Evolutionary conservation across 2,888 invertebrate genomes (phyloP).

Genomic region (Andrena haemorrhoa): DNA sequence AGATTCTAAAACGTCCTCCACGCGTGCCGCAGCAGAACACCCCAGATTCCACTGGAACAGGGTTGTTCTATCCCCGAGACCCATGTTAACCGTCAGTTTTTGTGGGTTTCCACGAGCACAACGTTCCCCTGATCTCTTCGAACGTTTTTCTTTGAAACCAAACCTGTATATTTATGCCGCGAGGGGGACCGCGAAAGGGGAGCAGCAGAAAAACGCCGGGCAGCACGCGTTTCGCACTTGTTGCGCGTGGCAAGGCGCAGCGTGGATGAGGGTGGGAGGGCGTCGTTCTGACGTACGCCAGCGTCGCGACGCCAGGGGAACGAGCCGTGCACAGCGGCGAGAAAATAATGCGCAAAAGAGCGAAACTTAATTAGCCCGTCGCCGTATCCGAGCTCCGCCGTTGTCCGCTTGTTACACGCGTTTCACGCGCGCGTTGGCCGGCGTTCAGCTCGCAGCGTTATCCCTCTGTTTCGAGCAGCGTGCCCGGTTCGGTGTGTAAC

Average conservation of each 20-base stretch:
- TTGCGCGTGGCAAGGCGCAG: constrained; percentile 58
- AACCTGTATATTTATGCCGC: background rate
- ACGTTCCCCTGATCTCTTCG: background rate
- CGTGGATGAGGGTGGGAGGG: background rate
- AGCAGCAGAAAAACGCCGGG: constrained; percentile 36
- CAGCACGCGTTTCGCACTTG: constrained; percentile 70
- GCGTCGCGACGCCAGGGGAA: constrained; percentile 11
- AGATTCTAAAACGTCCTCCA: too few species aligned
- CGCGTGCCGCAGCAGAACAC: too few species aligned
- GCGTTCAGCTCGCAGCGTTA: constrained; percentile 9
- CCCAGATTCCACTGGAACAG: background rate
- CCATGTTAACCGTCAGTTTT: background rate
- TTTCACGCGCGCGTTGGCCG: constrained; percentile 46
- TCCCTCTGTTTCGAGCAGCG: constrained; percentile 6
- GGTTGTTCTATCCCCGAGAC: background rate
- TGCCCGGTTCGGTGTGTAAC: background rate
- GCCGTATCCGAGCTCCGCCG: constrained; percentile 46
- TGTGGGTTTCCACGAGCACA: background rate
- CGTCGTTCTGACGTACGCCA: constrained; percentile 42
- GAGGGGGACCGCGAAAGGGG: constrained; percentile 1
- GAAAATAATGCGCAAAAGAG: constrained; percentile 63
- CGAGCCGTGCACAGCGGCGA: constrained; percentile 22
- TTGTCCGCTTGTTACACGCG: constrained; percentile 65
- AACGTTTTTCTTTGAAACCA: background rate
- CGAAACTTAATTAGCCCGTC: constrained; percentile 71